Evolutionary conservation across 2,888 invertebrate species (phyloP).

Genomic region (Penaeus monodon): DNA sequence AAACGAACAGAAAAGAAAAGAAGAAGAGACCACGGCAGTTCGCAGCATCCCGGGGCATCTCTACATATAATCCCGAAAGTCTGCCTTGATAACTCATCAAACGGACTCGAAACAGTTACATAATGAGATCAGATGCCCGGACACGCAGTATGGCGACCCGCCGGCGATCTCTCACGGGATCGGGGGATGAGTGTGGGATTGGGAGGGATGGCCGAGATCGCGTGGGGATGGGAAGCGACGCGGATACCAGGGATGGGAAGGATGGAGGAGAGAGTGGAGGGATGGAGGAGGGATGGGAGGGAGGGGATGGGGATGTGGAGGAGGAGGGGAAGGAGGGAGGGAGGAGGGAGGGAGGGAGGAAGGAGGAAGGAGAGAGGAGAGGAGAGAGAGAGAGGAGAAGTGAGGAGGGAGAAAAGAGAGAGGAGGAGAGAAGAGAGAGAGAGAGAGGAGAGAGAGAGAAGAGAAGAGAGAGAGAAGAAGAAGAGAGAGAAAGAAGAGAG

Average conservation of each 20-base stretch:
- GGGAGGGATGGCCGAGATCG: neutral
- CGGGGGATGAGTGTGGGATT: neutral
- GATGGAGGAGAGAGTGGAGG: neutral
- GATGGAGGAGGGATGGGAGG: neutral
- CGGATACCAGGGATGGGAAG: neutral
- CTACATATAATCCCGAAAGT: too few relatives aligned
- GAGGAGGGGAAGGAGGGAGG: too few relatives aligned
- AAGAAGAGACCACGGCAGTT: too few relatives aligned
- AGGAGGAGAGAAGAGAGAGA: too few relatives aligned
- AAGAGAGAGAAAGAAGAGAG: neutral
- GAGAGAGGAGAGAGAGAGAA: neutral
- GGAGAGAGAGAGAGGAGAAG: neutral
- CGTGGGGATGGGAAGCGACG: too few relatives aligned
- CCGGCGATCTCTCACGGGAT: neutral
- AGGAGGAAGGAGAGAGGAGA: neutral
- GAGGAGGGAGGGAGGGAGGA: too few relatives aligned
- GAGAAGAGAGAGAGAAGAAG: neutral
- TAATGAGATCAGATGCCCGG: slow-evolving; percentile 34
- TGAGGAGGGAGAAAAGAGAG: neutral
- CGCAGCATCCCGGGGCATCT: too few relatives aligned
- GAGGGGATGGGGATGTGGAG: neutral
- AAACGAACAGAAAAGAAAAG: too few relatives aligned
- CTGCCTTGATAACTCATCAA: too few relatives aligned
- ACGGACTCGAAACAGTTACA: too few relatives aligned
- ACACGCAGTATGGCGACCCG: neutral